Conservation (phyloP, 2,113 vertebrate genomes). For the Pachyramphus minor region DNA sequence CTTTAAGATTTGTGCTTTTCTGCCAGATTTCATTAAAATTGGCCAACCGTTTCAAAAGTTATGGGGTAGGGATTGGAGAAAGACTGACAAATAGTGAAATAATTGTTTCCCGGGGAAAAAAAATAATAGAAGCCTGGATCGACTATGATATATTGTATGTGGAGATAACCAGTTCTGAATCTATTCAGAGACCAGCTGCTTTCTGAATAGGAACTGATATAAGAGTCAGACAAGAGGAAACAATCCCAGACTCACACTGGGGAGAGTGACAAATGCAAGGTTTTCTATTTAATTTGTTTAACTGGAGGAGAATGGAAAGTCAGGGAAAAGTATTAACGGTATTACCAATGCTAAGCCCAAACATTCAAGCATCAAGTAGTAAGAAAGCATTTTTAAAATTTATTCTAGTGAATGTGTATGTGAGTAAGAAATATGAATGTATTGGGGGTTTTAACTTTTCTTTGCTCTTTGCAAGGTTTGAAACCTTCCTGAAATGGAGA, state of each 20-base stretch:
- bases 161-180: conserved; percentile 37
- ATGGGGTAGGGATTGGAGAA: background rate
- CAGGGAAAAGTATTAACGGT: background rate
- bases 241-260: background rate
- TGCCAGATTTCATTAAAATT: conserved; percentile 27
- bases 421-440: background rate
- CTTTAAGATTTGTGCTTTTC: conserved; percentile 8
- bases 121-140: background rate
- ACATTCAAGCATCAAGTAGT: background rate
- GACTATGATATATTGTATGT: background rate
- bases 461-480: background rate
- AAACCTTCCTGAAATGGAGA: background rate
- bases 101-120: background rate
- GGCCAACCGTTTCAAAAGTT: background rate
- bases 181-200: conserved; percentile 21
- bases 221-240: conserved; percentile 31
- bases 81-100: conserved; percentile 14
- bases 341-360: background rate
- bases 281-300: conserved; percentile 5
- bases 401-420: background rate
- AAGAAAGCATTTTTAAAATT: background rate
- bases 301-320: background rate
- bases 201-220: conserved; percentile 32
- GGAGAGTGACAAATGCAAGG: background rate
- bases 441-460: background rate